Evolutionary conservation across 2,888 invertebrate genomes (phyloP), one percentile per base, ranked within the genome.

Genomic region (Nymphalis urticae): DNA sequence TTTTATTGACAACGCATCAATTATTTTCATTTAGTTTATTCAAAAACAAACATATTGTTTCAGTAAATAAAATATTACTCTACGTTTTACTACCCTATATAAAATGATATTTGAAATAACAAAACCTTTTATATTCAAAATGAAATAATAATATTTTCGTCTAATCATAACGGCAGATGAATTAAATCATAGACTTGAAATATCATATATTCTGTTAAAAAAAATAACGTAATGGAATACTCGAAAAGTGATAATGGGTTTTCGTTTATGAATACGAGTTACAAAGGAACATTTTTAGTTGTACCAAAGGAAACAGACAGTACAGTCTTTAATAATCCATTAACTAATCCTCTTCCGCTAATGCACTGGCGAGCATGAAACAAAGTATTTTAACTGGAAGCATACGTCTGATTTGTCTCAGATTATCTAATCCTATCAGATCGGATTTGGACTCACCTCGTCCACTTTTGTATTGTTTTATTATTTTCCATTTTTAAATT

Each of bases 331-430:
- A 66, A 53, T 47, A 75, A 74, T 73, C 76, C 79, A 78, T 79
- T 79, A 78, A 75, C 75, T 77, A 77, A 78, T 77, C 76, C 76
- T 72, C 64, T 75, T 70, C 54, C 19, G 19, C 68, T 70, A 68
- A 68, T 70, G 72, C 70, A 62, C 68, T 50, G 48, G 56, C 62
- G 50, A 65, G 68, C 65, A 65, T 47, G 47, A 63, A 63, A 72
- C 70, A 63, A 72, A 67, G 66, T 66, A 50, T 67, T 63, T 62
- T 56, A 67, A 67, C 56, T 50, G 56, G 48, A 62, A 50, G 42
- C 58, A 19, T 36, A 58, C 19, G 19, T 24, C 54, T 27, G 24
- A 58, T 42, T 58, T 42, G 36, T 58, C 19, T 42, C 36, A 7
- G 58, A 58, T 58, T 58, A 19, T 58, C 36, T 58, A 36, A 58